Conservation (phyloP, 2,888 invertebrate species). For the Ornithoptera priamus region DNA sequence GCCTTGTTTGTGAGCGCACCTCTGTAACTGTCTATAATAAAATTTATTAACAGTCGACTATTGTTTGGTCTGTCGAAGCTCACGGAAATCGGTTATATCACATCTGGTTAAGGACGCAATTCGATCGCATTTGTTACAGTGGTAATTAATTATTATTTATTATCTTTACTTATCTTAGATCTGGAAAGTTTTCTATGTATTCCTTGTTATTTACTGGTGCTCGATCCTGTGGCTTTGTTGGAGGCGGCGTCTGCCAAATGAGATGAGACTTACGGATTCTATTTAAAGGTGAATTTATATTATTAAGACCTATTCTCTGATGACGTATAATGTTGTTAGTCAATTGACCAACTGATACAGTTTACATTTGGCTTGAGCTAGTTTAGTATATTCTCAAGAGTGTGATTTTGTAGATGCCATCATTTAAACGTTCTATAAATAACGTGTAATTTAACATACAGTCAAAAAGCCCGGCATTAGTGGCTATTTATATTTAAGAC, state of each 20-base stretch:
- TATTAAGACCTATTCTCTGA: too few relatives aligned
- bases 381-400: too few relatives aligned
- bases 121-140: slow-evolving; percentile 10
- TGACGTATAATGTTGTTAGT: too few relatives aligned
- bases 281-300: too few relatives aligned
- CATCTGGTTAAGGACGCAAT: slow-evolving; percentile 19
- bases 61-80: slow-evolving; percentile 23
- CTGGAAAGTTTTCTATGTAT: slow-evolving; percentile 10
- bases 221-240: neutral
- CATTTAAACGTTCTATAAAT: too few relatives aligned
- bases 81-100: slow-evolving; percentile 22
- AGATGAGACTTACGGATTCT: too few relatives aligned
- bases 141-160: slow-evolving; percentile 27
- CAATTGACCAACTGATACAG: too few relatives aligned
- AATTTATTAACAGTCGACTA: slow-evolving; percentile 26
- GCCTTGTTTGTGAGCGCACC: slow-evolving; percentile 20
- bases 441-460: too few relatives aligned
- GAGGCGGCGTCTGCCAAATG: neutral
- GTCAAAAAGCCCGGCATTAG: too few relatives aligned
- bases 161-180: slow-evolving; percentile 21
- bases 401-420: too few relatives aligned
- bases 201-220: neutral
- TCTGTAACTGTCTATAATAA: slow-evolving; percentile 29
- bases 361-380: too few relatives aligned
- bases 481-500: too few relatives aligned